Percentiles rank a stretch among this genome's conserved stretches.
Conservation (phyloP, 2,797 vertebrate genomes). For the Pipistrellus nathusii region DNA sequence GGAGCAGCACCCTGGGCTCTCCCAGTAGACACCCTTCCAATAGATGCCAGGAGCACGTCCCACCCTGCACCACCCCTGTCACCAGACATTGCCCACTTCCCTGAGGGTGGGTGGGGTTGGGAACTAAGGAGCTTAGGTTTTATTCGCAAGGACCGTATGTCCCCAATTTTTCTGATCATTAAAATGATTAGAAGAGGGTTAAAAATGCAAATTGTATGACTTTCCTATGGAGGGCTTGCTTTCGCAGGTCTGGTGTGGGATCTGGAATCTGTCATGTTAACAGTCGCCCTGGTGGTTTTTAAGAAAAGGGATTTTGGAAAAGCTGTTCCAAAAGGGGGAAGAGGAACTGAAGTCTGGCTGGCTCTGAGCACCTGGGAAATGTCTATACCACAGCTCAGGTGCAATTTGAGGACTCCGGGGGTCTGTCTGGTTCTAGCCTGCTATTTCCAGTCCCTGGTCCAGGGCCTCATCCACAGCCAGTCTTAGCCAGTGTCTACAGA, state of each 20-base stretch:
- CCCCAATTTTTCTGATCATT: background rate
- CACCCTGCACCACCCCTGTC: background rate
- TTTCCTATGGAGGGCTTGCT: background rate
- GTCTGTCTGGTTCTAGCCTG: background rate
- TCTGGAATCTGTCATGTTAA: slow-evolving; percentile 3
- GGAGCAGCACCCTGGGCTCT: background rate
- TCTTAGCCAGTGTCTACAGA: background rate
- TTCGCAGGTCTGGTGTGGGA: background rate
- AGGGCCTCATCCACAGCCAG: background rate
- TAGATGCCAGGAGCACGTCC: background rate
- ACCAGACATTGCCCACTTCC: background rate
- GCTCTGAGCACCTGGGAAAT: background rate
- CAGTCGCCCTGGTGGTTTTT: background rate
- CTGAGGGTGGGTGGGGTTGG: background rate
- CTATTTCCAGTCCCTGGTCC: background rate
- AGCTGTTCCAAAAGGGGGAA: background rate
- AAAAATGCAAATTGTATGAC: background rate
- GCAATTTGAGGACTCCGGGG: background rate
- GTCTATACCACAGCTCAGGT: too few species aligned
- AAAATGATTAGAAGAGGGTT: background rate
- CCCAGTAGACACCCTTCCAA: background rate
- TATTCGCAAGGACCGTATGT: background rate
- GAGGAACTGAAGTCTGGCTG: background rate
- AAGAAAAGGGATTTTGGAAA: background rate
- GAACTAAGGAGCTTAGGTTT: background rate